These are phyloP conservation scores for Agrilus mali DNA, from an alignment of 2,888 invertebrate species.

Conservation along the genomic window DNA sequence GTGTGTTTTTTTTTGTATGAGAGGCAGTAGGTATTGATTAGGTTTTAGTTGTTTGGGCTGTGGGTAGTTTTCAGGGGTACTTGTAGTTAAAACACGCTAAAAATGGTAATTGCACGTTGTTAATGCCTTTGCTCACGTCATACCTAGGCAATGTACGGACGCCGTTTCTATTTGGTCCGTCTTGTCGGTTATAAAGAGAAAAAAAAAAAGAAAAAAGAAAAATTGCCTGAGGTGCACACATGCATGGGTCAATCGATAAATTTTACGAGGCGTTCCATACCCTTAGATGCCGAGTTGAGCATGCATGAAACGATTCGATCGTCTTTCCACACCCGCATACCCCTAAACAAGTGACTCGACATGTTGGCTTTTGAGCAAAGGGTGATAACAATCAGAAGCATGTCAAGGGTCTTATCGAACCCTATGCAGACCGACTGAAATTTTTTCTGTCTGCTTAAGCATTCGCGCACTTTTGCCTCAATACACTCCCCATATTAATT, in stretches of 20 bases:
- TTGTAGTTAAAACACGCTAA: too few species aligned
- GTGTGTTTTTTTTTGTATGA: too few species aligned
- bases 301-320: slow-evolving; percentile 28
- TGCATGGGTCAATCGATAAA: slow-evolving; percentile 29
- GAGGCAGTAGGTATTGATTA: too few species aligned
- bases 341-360: slow-evolving; percentile 14
- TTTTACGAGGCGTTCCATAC: slow-evolving; percentile 28
- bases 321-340: slow-evolving; percentile 14
- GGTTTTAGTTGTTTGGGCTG: too few species aligned
- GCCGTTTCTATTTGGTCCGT: too few species aligned
- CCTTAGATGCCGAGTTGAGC: slow-evolving; percentile 24
- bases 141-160: too few species aligned
- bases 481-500: too few species aligned
- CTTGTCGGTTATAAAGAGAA: background rate
- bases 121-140: too few species aligned
- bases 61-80: too few species aligned
- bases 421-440: slow-evolving; percentile 23
- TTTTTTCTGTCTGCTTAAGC: too few species aligned
- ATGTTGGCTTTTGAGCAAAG: slow-evolving; percentile 26
- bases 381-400: slow-evolving; percentile 28
- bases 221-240: slow-evolving; percentile 21
- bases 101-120: too few species aligned
- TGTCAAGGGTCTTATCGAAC: slow-evolving; percentile 27
- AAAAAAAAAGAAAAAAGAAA: slow-evolving; percentile 14
- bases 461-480: too few species aligned